Evolutionary conservation across 2,888 invertebrate species (phyloP).

Genomic region (Charanyca ferruginea): DNA sequence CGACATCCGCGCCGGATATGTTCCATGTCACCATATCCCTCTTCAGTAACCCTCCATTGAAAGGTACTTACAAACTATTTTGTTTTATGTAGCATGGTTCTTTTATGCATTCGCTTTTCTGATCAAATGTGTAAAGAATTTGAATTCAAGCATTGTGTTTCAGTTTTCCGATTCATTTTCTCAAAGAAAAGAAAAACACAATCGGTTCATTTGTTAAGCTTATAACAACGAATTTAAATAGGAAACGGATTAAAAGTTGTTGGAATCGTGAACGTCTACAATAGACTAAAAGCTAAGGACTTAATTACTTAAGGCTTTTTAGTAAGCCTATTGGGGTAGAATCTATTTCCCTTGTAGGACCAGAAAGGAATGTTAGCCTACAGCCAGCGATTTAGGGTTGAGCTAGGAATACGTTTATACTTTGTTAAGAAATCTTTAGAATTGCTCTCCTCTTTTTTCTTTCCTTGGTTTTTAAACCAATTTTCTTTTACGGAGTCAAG

Average conservation of each 20-base stretch:
- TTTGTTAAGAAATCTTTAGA: constrained; percentile 33
- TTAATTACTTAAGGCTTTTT: constrained; percentile 56
- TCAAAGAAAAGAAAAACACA: background rate
- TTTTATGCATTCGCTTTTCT: background rate
- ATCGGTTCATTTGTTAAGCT: background rate
- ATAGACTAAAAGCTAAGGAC: constrained; percentile 48
- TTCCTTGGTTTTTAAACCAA: constrained; percentile 26
- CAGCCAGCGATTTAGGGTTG: constrained; percentile 19
- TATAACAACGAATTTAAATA: constrained; percentile 15
- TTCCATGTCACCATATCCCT: constrained; percentile 8
- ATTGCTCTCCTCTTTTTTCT: constrained; percentile 22
- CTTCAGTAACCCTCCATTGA: background rate
- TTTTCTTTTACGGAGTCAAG: constrained; percentile 41
- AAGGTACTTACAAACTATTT: constrained; percentile 7
- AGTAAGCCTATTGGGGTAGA: constrained; percentile 48
- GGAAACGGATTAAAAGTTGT: constrained; percentile 7
- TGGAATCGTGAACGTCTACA: constrained; percentile 21
- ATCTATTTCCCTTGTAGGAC: constrained; percentile 48
- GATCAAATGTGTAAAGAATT: background rate
- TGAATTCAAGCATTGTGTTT: background rate
- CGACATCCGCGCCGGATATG: constrained; percentile 22
- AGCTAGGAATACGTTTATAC: constrained; percentile 42
- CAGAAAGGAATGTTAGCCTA: constrained; percentile 37
- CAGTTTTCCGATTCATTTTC: background rate
- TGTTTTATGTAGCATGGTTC: background rate